These are phyloP conservation scores for Aphelinus atriplicis DNA, from an alignment of 1,140 invertebrate genomes.

Conservation along the genomic window DNA sequence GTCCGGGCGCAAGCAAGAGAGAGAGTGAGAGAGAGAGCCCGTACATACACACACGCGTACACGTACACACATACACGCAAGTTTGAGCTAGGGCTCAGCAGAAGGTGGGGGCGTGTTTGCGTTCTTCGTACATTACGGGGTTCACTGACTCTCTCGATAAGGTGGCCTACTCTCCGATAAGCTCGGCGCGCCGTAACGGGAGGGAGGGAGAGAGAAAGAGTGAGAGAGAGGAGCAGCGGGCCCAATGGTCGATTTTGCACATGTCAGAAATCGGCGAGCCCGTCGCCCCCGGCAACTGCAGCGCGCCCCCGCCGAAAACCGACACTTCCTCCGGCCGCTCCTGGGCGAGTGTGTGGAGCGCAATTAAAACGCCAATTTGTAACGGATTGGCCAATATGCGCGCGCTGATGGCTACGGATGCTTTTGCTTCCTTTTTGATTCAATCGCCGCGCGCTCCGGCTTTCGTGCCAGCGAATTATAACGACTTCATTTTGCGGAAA, in stretches of 20 bases:
- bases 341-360: background rate
- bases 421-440: constrained; percentile 29
- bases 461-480: background rate
- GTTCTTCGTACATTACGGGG: constrained; percentile 18
- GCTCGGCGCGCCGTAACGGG: too few relatives aligned
- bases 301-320: constrained; percentile 6
- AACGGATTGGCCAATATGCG: constrained; percentile 5
- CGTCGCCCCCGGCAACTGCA: background rate
- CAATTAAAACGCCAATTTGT: constrained; percentile 38
- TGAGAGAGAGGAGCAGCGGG: too few relatives aligned
- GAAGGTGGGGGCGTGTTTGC: constrained; percentile 20
- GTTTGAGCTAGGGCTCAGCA: background rate
- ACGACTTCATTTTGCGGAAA: background rate
- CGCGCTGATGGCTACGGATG: constrained; percentile 7
- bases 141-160: constrained; percentile 31
- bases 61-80: background rate
- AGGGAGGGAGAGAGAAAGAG: too few relatives aligned
- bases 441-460: background rate
- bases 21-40: background rate
- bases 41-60: background rate
- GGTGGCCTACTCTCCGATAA: background rate
- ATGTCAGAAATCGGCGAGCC: background rate
- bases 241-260: background rate
- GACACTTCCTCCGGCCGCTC: constrained; percentile 9
- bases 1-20: background rate